Percentiles rank a stretch among this genome's conserved stretches.
phyloP scores from a whole-genome alignment of 2,113 vertebrate species.

The Larimichthys polyactis region DNA sequence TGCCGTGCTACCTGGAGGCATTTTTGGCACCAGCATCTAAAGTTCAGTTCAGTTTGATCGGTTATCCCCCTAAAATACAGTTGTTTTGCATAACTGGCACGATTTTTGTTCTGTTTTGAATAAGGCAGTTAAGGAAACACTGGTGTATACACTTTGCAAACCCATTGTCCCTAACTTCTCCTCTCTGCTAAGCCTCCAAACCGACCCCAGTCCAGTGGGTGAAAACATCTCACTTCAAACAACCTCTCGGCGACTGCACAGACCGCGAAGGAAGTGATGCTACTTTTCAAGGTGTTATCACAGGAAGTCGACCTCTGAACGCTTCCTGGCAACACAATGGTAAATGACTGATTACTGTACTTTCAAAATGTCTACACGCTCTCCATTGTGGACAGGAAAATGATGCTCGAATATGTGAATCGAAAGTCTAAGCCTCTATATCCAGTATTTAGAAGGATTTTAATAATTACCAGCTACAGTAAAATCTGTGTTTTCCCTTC shows the following conservation, averaged over 20 bases:
- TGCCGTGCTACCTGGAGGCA: not conserved
- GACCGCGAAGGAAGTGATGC: conserved; percentile 64
- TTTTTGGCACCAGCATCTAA: not conserved
- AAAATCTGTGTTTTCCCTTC: not conserved
- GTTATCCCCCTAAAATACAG: not conserved
- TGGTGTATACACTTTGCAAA: not conserved
- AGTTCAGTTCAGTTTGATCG: not conserved
- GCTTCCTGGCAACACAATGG: conserved; percentile 78
- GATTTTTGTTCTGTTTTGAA: not conserved
- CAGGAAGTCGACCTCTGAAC: conserved; percentile 67
- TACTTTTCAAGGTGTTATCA: conserved; percentile 65
- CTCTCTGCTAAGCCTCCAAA: conserved; percentile 49
- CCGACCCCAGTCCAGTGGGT: not conserved
- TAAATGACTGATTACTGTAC: conserved; percentile 18
- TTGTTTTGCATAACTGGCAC: not conserved
- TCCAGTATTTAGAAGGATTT: not conserved
- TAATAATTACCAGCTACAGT: not conserved
- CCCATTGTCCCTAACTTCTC: conserved; percentile 4
- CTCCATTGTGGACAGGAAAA: not conserved
- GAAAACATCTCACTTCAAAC: conserved; percentile 52
- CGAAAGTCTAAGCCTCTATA: not conserved
- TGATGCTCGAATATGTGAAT: not conserved
- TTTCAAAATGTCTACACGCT: not conserved
- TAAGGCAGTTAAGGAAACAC: not conserved
- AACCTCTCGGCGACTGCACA: conserved; percentile 35